Percentiles rank a stretch among this genome's conserved stretches.
These are phyloP conservation scores for Drosophila athabasca DNA, from an alignment of 1,140 invertebrate genomes.

Conservation along the genomic window DNA sequence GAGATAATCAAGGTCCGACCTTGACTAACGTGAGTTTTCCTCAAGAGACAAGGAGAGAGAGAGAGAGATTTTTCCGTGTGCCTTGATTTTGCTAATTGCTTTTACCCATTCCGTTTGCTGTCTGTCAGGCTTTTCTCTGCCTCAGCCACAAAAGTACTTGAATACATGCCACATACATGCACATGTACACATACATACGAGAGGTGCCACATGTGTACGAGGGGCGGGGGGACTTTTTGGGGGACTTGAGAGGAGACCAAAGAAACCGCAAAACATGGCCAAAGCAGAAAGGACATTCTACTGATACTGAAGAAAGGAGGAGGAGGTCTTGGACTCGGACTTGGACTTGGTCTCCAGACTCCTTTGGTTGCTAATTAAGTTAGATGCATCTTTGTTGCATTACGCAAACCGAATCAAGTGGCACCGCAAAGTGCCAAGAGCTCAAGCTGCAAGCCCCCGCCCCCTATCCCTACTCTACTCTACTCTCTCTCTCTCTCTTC, in stretches of 20 bases:
- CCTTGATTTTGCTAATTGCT: conserved; percentile 39
- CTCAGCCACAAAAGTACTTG: conserved; percentile 8
- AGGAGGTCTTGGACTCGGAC: too few species aligned
- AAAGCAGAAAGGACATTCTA: conserved; percentile 25
- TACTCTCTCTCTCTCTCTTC: not conserved
- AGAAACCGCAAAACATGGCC: conserved; percentile 47
- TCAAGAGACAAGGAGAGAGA: too few species aligned
- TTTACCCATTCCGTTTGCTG: conserved; percentile 27
- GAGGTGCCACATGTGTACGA: too few species aligned
- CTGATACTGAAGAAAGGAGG: too few species aligned
- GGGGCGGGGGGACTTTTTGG: too few species aligned
- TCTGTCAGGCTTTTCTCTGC: conserved; percentile 8
- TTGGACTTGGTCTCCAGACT: not conserved
- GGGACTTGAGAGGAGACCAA: conserved; percentile 20
- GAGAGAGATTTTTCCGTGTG: not conserved
- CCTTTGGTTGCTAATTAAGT: conserved; percentile 57
- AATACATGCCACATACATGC: conserved; percentile 17
- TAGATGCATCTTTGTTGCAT: conserved; percentile 55
- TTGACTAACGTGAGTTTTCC: conserved; percentile 4
- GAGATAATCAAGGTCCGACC: conserved; percentile 38
- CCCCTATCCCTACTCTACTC: too few species aligned
- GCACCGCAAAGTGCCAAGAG: conserved; percentile 48
- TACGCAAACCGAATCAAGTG: conserved; percentile 52
- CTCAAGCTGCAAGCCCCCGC: conserved; percentile 22
- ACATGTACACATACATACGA: too few species aligned